These are phyloP conservation scores for Lerista edwardsae DNA, from an alignment of 2,797 vertebrate genomes.

Conservation along the genomic window DNA sequence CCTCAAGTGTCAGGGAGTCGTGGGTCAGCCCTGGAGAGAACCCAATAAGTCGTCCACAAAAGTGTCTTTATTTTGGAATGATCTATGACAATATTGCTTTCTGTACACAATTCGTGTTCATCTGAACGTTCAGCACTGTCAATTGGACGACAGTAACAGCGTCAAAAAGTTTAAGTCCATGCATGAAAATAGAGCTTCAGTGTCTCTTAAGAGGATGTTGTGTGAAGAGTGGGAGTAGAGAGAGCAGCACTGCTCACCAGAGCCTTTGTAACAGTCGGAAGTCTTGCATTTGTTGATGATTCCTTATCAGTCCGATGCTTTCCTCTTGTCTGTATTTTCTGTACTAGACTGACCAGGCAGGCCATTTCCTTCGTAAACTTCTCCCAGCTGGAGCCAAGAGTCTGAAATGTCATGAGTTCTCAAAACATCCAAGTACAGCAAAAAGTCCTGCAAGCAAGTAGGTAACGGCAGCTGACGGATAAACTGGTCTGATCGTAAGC, in stretches of 20 bases:
- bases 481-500: constrained; percentile 59
- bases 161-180: background rate
- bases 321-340: constrained; percentile 34
- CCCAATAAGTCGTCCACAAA: background rate
- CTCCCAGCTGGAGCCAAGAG: constrained; percentile 36
- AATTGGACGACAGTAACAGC: background rate
- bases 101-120: background rate
- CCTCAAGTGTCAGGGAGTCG: too few species aligned
- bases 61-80: background rate
- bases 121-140: background rate
- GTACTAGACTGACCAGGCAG: background rate
- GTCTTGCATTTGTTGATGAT: rapidly evolving
- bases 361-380: constrained; percentile 38
- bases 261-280: background rate
- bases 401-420: constrained; percentile 47
- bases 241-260: too few species aligned
- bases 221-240: background rate
- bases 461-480: constrained; percentile 76
- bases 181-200: background rate
- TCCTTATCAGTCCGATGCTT: background rate
- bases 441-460: constrained; percentile 76
- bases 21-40: too few species aligned
- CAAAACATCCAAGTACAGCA: constrained; percentile 78
- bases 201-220: background rate
- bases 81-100: background rate